These are phyloP conservation scores for Mus spretus DNA, from an alignment of 2,797 vertebrate species.

Conservation along the genomic window DNA sequence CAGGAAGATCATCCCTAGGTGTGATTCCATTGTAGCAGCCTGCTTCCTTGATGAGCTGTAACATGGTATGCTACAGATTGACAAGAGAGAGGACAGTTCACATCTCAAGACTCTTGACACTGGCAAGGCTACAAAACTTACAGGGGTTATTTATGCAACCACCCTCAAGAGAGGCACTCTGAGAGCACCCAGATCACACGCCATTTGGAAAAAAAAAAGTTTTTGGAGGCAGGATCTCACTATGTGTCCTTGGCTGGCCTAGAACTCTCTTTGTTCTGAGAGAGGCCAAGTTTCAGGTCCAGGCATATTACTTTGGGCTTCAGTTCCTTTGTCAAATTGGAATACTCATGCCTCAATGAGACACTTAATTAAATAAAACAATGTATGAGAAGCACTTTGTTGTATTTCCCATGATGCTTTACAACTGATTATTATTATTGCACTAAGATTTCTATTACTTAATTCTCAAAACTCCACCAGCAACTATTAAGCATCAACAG, in stretches of 20 bases:
- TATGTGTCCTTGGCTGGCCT: background rate
- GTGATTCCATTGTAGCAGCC: slow-evolving; percentile 95
- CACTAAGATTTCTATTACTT: slow-evolving; percentile 11
- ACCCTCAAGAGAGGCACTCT: slow-evolving; percentile 8
- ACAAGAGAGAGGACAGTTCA: slow-evolving; percentile 33
- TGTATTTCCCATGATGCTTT: background rate
- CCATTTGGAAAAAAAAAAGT: background rate
- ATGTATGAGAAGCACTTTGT: background rate
- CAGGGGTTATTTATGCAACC: background rate
- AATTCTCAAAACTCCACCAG: background rate
- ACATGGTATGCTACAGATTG: slow-evolving; percentile 94
- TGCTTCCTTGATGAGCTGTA: slow-evolving; percentile 97
- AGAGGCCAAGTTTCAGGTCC: background rate
- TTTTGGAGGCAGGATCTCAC: background rate
- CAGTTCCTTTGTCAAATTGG: background rate
- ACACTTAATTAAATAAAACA: background rate
- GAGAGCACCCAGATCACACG: background rate
- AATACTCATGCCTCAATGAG: background rate
- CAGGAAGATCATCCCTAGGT: slow-evolving; percentile 94
- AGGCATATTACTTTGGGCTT: background rate
- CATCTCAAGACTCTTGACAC: background rate
- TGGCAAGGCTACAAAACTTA: background rate
- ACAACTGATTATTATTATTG: background rate
- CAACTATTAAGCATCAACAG: background rate
- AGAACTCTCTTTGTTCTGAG: background rate